Evolutionary conservation across 2,113 vertebrate species (phyloP).

Genomic region (Puffinus mauretanicus): DNA sequence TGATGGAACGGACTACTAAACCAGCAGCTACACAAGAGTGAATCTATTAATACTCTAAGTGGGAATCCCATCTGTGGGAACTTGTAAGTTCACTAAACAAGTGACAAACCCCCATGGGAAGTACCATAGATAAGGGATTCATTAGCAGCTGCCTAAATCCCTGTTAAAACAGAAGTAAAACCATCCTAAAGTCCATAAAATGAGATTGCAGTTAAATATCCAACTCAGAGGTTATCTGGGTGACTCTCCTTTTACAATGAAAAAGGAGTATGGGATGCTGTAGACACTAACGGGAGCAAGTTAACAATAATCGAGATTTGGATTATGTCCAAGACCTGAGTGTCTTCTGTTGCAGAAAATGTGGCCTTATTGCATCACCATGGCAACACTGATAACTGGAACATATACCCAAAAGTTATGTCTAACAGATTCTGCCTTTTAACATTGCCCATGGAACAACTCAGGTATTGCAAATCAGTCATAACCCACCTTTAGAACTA

Average conservation of each 20-base stretch:
- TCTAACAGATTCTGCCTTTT: neutral
- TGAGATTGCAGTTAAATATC: neutral
- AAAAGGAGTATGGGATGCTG: neutral
- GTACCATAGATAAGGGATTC: neutral
- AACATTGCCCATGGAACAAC: neutral
- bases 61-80: neutral
- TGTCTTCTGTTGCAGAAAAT: neutral
- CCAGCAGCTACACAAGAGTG: neutral
- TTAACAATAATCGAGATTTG: neutral
- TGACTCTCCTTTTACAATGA: neutral
- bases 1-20: neutral
- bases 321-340: neutral
- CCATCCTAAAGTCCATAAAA: neutral
- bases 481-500: neutral
- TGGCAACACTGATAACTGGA: neutral
- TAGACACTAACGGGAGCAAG: neutral
- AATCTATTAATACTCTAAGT: neutral
- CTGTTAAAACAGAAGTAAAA: neutral
- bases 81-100: neutral
- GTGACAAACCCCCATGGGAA: neutral
- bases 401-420: neutral
- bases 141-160: neutral
- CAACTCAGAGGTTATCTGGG: neutral
- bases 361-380: neutral
- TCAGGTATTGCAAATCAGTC: neutral